Conservation (phyloP, 2,797 vertebrate species). For the Pseudochirops corinnae region DNA sequence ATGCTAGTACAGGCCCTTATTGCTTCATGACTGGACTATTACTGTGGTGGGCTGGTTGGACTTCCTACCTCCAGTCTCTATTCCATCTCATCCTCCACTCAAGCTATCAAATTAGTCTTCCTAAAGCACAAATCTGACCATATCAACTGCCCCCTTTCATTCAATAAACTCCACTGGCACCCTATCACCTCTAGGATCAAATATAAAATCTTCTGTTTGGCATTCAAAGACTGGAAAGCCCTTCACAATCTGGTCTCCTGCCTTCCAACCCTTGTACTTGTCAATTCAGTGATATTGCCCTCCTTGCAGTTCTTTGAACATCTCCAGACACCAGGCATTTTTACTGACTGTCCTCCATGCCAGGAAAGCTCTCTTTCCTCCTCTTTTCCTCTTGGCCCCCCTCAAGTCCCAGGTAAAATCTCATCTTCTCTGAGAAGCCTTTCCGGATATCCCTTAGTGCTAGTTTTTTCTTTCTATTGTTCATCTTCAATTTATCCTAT, state of each 20-base stretch:
- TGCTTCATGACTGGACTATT: too few species aligned
- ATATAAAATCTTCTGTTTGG: background rate
- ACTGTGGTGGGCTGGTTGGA: background rate
- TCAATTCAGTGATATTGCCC: background rate
- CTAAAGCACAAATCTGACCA: background rate
- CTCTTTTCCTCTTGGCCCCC: background rate
- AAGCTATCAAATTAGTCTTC: background rate
- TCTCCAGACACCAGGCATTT: background rate
- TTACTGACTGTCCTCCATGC: background rate
- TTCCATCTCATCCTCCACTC: background rate
- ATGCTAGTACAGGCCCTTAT: background rate
- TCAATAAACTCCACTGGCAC: background rate
- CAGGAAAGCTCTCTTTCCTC: background rate
- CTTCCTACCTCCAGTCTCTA: background rate
- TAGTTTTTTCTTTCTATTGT: background rate
- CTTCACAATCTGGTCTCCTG: background rate
- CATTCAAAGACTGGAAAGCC: background rate
- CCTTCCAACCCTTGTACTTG: background rate
- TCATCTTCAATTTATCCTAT: background rate
- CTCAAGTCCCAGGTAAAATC: background rate
- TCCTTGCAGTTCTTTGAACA: background rate
- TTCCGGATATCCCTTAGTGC: background rate
- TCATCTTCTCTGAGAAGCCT: background rate
- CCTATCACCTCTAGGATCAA: background rate
- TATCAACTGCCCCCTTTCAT: background rate